A percentile compares a stretch with the other conserved stretches of the same genome.
These are phyloP conservation scores for Peucedramus taeniatus DNA, from an alignment of 2,113 vertebrate species.

Conservation along the genomic window DNA sequence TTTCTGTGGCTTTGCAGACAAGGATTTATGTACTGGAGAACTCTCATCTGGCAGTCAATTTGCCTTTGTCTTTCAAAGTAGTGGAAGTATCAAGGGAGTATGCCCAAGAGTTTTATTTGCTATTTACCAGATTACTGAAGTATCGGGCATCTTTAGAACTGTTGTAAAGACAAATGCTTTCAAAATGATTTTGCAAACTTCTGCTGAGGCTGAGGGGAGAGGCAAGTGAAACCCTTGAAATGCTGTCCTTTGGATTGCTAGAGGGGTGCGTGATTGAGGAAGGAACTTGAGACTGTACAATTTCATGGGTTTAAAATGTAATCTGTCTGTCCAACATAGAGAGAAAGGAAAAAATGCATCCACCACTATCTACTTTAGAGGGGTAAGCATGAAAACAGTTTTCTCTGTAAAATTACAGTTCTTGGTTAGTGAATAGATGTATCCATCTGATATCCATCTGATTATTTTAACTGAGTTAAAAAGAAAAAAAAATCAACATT, in stretches of 20 bases:
- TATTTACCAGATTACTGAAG: constrained; percentile 49
- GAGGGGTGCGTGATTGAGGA: not conserved
- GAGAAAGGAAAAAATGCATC: not conserved
- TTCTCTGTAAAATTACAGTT: not conserved
- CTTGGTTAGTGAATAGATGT: not conserved
- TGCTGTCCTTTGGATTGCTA: not conserved
- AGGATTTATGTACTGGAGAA: constrained; percentile 65
- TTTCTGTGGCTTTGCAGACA: constrained; percentile 60
- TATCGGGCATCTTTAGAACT: constrained; percentile 40
- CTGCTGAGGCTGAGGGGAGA: not conserved
- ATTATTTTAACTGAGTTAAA: not conserved
- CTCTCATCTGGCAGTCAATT: constrained; percentile 61
- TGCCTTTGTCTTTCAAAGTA: constrained; percentile 65
- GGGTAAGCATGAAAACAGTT: not conserved
- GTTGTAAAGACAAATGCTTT: constrained; percentile 37
- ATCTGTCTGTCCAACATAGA: not conserved
- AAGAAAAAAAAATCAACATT: not conserved
- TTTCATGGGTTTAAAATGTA: not conserved
- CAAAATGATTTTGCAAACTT: constrained; percentile 51
- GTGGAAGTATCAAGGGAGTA: constrained; percentile 51
- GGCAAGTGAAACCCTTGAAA: constrained; percentile 26
- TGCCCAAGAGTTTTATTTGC: constrained; percentile 47
- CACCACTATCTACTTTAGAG: not conserved
- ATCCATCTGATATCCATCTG: no score
- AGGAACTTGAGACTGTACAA: not conserved